Percentiles rank a stretch among this genome's conserved stretches.
phyloP scores from a whole-genome alignment of 2,888 invertebrate species.

The Synergus umbraculus region DNA sequence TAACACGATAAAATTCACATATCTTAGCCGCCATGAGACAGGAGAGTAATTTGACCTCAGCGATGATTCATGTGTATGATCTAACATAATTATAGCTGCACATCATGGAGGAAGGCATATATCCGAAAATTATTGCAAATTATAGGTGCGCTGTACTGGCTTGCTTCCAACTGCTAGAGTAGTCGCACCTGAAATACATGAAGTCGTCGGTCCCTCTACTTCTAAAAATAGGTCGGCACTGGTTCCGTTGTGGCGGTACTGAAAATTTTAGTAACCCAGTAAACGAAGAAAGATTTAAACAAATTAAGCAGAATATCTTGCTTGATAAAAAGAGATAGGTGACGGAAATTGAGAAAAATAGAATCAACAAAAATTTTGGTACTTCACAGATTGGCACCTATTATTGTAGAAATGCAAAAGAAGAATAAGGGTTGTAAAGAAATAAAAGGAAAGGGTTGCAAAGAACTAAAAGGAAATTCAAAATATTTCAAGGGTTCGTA shows the following conservation, averaged over 20 bases:
- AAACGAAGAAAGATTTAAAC: too few species aligned
- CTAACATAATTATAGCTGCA: slow-evolving; percentile 66
- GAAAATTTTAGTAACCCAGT: slow-evolving; percentile 22
- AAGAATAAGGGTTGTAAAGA: too few species aligned
- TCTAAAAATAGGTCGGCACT: slow-evolving; percentile 71
- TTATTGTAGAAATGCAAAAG: too few species aligned
- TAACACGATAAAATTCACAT: slow-evolving; percentile 16
- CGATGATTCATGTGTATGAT: slow-evolving; percentile 54
- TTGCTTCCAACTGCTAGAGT: slow-evolving; percentile 65
- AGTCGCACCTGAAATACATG: slow-evolving; percentile 71
- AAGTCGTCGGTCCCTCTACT: slow-evolving; percentile 62
- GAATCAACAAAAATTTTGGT: too few species aligned
- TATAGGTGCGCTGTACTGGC: slow-evolving; percentile 68
- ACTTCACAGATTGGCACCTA: too few species aligned
- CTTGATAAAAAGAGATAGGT: too few species aligned
- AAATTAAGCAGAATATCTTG: too few species aligned
- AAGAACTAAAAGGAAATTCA: too few species aligned
- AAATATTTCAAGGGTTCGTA: too few species aligned
- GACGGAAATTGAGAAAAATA: too few species aligned
- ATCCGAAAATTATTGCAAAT: slow-evolving; percentile 67
- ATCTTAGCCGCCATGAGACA: neutral
- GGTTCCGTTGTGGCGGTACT: slow-evolving; percentile 43
- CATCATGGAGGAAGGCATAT: slow-evolving; percentile 61
- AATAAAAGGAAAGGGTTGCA: too few species aligned
- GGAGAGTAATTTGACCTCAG: slow-evolving; percentile 19